Conservation (phyloP, 2,888 invertebrate species). For the Linnaemya vulpina region DNA sequence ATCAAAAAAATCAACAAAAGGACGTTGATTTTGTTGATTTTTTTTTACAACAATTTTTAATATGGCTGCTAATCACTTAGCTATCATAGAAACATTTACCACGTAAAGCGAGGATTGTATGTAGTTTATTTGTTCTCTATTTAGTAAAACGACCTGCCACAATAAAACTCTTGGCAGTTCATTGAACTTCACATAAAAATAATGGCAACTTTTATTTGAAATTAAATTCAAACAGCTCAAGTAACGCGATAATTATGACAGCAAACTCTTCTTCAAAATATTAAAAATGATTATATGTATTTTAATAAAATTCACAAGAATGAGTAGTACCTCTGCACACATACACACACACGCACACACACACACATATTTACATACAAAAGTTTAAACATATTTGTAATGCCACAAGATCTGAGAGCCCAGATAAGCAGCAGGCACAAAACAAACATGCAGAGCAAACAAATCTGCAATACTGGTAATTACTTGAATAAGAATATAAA, state of each 20-base stretch:
- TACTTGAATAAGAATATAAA: not conserved
- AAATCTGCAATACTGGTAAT: conserved; percentile 29
- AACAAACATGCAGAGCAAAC: conserved; percentile 3
- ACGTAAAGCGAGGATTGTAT: too few species aligned
- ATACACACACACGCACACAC: too few species aligned
- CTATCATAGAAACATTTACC: too few species aligned
- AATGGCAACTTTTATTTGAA: not conserved
- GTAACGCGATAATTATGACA: conserved; percentile 32
- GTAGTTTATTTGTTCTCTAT: not conserved
- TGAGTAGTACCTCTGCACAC: not conserved
- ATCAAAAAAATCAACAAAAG: too few species aligned
- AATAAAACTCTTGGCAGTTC: conserved; percentile 2
- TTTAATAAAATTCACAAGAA: not conserved
- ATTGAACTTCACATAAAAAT: conserved; percentile 6
- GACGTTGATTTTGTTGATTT: too few species aligned
- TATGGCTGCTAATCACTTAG: too few species aligned
- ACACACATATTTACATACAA: conserved; percentile 9
- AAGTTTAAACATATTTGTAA: conserved; percentile 29
- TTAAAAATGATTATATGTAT: not conserved
- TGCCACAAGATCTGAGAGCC: conserved; percentile 27
- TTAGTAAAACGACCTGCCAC: not conserved
- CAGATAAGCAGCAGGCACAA: conserved; percentile 53
- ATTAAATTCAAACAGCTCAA: not conserved
- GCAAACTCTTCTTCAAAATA: conserved; percentile 7
- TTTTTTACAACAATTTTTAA: too few species aligned